Base-by-base conservation (phyloP, 2,113 vertebrate species). In the Taxidea taxus region DNA sequence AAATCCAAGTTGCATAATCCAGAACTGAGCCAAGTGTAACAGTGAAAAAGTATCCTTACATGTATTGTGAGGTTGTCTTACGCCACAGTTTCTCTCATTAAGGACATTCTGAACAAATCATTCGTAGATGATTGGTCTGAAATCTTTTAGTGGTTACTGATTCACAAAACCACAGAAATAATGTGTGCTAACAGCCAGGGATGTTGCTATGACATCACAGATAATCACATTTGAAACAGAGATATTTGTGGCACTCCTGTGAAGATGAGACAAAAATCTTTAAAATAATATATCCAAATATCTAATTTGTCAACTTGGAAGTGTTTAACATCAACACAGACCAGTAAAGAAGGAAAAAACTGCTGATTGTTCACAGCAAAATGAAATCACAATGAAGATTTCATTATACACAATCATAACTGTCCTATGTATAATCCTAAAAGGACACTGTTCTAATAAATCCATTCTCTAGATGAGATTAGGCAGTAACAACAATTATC, bases 121-220 rank as follows among this genome's bases (percentile, higher is more conserved):
- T 51, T 97, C 0, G 90, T 25, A 16, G 85, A 93, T 84, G 97
- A 96, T 83, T 95, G 51, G 6, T 92, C 95, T 54, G 92, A 89
- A 97, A 97, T 94, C 91, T 72, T 81, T 92, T 78, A 98, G 87
- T 94, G 97, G 87, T 58, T 97, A 94, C 75, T 97, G 58, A 97
- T 95, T 98, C 94, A 97, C 77, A 97, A 98, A 98, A 97, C 82
- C 95, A 97, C 85, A 90, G 7, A 64, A 98, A 93, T 74, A 82
- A 98, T 54, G 94, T 91, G n/a, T 96, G 70, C 91, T 87, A 91
- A 87, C 13, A 98, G 86, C 49, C 27, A 95, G 25, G 44, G 74
- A 93, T 75, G 44, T 49, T 95, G 64, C 80, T 93, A 95, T 31
- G 58, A 64, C 49, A 93, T 80, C 90, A 90, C 0, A 90, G 88